Percentiles rank a stretch among this genome's conserved stretches.
These are phyloP conservation scores for Eretmochelys imbricata DNA, from an alignment of 2,113 vertebrate genomes.

Conservation along the genomic window DNA sequence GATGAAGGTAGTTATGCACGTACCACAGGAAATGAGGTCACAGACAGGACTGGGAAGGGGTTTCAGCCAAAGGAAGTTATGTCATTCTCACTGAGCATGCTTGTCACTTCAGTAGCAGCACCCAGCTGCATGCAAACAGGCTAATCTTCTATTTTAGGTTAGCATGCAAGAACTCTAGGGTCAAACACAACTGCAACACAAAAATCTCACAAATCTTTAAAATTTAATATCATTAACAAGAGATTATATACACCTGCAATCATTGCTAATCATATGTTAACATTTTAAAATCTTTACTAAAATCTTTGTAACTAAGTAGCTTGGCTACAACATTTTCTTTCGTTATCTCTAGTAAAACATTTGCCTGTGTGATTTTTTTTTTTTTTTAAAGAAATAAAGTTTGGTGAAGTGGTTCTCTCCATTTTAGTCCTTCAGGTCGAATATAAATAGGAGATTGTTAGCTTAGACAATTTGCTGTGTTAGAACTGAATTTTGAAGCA, in stretches of 20 bases:
- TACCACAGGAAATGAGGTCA: slow-evolving; percentile 83
- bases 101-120: slow-evolving; percentile 70
- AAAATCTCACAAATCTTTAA: slow-evolving; percentile 79
- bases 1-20: slow-evolving; percentile 78
- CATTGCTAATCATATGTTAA: not conserved
- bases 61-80: slow-evolving; percentile 77
- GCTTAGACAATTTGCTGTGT: not conserved
- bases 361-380: not conserved
- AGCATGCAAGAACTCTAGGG: slow-evolving; percentile 90
- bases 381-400: not conserved
- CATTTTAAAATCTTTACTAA: not conserved
- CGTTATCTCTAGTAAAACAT: not conserved
- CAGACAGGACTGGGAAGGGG: slow-evolving; percentile 72
- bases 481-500: not conserved
- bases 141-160: slow-evolving; percentile 84
- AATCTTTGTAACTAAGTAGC: not conserved
- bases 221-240: slow-evolving; percentile 40
- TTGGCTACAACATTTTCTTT: not conserved
- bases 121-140: slow-evolving; percentile 88
- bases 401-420: not conserved
- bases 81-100: slow-evolving; percentile 78
- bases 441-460: not conserved
- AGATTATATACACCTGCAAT: not conserved
- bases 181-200: slow-evolving; percentile 83
- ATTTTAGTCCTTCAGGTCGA: not conserved